Conservation (phyloP, 2,888 invertebrate species). For the Athetis lepigone region DNA sequence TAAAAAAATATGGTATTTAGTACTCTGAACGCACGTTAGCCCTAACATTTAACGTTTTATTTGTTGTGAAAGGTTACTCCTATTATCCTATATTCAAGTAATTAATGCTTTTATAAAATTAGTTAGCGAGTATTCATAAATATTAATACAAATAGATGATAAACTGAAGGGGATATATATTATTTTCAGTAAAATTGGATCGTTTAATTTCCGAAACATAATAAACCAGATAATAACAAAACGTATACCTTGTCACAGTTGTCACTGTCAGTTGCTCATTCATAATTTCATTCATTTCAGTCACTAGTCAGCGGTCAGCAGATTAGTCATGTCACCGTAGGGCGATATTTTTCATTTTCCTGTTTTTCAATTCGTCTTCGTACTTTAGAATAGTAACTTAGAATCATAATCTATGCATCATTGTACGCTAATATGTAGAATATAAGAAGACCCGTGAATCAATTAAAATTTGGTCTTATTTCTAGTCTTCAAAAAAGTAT, state of each 20-base stretch:
- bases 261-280: slow-evolving; percentile 8
- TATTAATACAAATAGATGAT: too few relatives aligned
- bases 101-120: too few relatives aligned
- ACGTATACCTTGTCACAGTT: slow-evolving; percentile 33
- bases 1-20: too few relatives aligned
- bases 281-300: background rate
- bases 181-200: too few relatives aligned
- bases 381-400: background rate
- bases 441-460: slow-evolving; percentile 8
- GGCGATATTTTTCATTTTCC: background rate
- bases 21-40: too few relatives aligned
- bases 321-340: background rate
- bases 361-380: background rate
- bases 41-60: too few relatives aligned
- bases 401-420: background rate
- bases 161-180: too few relatives aligned
- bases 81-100: too few relatives aligned
- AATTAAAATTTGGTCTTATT: background rate
- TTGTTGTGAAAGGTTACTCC: too few relatives aligned
- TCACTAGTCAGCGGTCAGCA: background rate
- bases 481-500: background rate
- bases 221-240: background rate
- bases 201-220: too few relatives aligned
- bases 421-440: slow-evolving; percentile 35
- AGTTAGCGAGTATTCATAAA: too few relatives aligned